Conservation (phyloP, 2,113 vertebrate species). For the Hylia prasina region DNA sequence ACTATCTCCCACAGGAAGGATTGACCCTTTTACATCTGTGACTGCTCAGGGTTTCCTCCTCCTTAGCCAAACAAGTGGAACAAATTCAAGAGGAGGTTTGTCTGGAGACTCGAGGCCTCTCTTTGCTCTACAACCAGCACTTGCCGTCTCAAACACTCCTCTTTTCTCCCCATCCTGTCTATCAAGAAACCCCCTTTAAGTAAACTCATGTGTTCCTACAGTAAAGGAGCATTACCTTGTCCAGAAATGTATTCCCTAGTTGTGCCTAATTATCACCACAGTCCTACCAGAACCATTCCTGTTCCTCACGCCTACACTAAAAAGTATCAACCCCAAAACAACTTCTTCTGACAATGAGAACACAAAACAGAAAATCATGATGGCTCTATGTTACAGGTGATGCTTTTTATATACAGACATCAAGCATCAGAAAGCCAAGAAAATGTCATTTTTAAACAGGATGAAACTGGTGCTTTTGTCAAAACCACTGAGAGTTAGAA, state of each 20-base stretch:
- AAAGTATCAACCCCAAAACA: neutral
- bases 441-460: neutral
- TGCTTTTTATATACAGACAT: neutral
- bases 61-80: neutral
- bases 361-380: neutral
- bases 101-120: neutral
- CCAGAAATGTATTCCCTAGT: neutral
- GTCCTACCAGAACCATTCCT: neutral
- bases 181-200: neutral
- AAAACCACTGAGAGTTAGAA: neutral
- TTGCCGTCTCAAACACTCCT: neutral
- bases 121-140: neutral
- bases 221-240: neutral
- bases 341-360: neutral
- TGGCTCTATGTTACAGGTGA: neutral
- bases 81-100: neutral
- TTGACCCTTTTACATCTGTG: accelerated
- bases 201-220: accelerated
- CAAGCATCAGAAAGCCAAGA: neutral
- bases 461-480: neutral
- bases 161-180: neutral
- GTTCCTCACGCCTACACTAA: neutral
- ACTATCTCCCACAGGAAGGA: too few species aligned
- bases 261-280: neutral
- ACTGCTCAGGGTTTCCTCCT: neutral